Conservation (phyloP, 1,140 invertebrate genomes). For the Neotoxoptera formosana region DNA sequence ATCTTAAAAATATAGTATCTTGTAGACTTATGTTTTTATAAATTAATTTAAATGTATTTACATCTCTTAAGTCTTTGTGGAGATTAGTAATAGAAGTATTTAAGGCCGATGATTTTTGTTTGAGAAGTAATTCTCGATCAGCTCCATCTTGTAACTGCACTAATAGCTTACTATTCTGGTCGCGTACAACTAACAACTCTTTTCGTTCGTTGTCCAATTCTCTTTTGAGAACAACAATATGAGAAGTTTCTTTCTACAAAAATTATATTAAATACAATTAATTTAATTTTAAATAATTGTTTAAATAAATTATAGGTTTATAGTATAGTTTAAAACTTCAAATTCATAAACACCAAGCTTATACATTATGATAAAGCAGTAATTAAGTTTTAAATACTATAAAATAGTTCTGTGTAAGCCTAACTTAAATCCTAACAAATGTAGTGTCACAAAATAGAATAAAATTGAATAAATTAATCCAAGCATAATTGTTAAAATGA, state of each 20-base stretch:
- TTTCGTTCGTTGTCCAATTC: conserved; percentile 75
- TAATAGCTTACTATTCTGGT: conserved; percentile 74
- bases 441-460: neutral
- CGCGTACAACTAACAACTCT: conserved; percentile 75
- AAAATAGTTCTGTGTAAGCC: neutral
- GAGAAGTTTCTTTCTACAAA: conserved; percentile 34
- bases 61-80: conserved; percentile 89
- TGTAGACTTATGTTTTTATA: no score
- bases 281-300: neutral
- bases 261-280: neutral
- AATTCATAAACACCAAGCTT: no score
- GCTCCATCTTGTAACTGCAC: conserved; percentile 73
- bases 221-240: conserved; percentile 45
- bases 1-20: neutral
- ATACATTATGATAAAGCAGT: no score
- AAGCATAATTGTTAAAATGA: neutral
- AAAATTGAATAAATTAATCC: neutral
- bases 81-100: conserved; percentile 86
- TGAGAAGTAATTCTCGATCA: conserved; percentile 75
- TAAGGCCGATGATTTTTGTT: conserved; percentile 79
- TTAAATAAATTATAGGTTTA: neutral
- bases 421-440: neutral
- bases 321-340: neutral
- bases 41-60: conserved; percentile 60
- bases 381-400: neutral